Conservation (phyloP, 2,797 vertebrate genomes). For the Pseudochromis fuscus region DNA sequence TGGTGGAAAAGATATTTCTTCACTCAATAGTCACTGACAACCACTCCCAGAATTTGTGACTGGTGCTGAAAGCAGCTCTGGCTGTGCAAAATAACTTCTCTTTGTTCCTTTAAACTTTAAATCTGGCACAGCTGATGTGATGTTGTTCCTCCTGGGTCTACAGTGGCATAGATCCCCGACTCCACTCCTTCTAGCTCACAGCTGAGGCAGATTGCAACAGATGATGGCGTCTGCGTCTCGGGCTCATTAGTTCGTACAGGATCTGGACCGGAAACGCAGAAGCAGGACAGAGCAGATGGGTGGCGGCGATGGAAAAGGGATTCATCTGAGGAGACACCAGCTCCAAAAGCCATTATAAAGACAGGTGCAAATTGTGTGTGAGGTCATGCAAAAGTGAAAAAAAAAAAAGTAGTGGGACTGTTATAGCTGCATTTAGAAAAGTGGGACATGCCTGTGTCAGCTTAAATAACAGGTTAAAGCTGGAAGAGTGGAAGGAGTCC, state of each 20-base stretch:
- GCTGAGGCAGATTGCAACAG: slow-evolving; percentile 45
- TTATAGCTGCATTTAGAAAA: slow-evolving; percentile 11
- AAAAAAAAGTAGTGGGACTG: not conserved
- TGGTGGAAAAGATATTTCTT: slow-evolving; percentile 1
- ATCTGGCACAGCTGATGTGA: slow-evolving; percentile 11
- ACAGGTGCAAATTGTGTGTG: slow-evolving; percentile 23
- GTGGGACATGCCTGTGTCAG: not conserved
- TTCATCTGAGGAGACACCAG: slow-evolving; percentile 27
- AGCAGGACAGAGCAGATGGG: slow-evolving; percentile 51
- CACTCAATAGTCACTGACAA: slow-evolving; percentile 2
- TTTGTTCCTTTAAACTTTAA: slow-evolving; percentile 5
- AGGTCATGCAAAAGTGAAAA: slow-evolving; percentile 9
- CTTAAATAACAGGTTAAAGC: slow-evolving; percentile 13
- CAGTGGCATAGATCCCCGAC: not conserved
- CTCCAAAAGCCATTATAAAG: slow-evolving; percentile 23
- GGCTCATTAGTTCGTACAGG: slow-evolving; percentile 43
- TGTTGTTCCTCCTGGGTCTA: slow-evolving; percentile 10
- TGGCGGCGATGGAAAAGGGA: slow-evolving; percentile 22
- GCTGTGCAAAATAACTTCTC: not conserved
- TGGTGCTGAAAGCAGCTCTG: slow-evolving; percentile 7
- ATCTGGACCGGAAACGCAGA: slow-evolving; percentile 43
- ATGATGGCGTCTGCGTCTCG: slow-evolving; percentile 36
- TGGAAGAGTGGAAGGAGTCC: slow-evolving; percentile 9
- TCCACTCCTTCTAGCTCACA: not conserved
- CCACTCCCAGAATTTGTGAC: slow-evolving; percentile 2